Evolutionary conservation across 2,113 vertebrate genomes (phyloP).

Genomic region (Picathartes gymnocephalus): DNA sequence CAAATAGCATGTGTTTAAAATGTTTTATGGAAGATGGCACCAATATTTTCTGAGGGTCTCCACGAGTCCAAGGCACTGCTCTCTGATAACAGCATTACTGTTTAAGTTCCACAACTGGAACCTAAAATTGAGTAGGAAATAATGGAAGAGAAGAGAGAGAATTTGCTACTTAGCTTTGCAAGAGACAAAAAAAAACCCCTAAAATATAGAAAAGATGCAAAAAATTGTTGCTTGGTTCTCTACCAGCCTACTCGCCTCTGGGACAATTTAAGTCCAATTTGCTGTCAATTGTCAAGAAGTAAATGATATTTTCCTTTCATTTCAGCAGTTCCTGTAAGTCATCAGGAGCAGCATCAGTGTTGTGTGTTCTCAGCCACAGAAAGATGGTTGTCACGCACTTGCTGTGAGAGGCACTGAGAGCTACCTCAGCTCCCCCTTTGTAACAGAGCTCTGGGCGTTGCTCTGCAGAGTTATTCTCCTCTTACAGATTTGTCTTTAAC

Average conservation of each 20-base stretch:
- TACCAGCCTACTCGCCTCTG: background rate
- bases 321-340: background rate
- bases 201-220: background rate
- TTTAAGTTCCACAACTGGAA: background rate
- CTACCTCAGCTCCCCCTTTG: background rate
- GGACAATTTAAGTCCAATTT: background rate
- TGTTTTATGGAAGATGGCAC: constrained; percentile 57
- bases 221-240: background rate
- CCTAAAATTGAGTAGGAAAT: background rate
- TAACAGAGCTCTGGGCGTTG: background rate
- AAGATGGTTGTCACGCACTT: background rate
- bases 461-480: background rate
- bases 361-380: background rate
- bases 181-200: background rate
- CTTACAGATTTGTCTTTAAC: background rate
- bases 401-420: background rate
- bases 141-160: background rate
- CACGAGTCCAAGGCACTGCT: constrained; percentile 22
- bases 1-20: constrained; percentile 70
- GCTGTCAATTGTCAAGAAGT: background rate
- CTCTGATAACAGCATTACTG: background rate
- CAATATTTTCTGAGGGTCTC: constrained; percentile 48
- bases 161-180: background rate
- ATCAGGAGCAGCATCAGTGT: background rate
- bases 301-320: background rate